Base-by-base conservation (phyloP, 2,113 vertebrate genomes). In the Rhineura floridana region DNA sequence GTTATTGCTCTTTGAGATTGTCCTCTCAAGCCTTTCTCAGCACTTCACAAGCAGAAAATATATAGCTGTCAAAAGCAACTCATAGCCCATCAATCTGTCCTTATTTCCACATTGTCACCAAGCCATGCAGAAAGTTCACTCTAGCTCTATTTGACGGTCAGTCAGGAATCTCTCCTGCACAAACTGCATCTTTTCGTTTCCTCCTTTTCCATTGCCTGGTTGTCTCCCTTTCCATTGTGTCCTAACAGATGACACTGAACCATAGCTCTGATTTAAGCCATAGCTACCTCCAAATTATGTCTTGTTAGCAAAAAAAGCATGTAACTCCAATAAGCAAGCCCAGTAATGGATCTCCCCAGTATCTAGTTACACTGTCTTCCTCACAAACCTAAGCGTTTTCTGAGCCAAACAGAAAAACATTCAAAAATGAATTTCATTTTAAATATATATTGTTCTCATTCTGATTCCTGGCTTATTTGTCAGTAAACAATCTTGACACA, bases 401-500 rank as follows among this genome's bases (percentile, higher is more conserved):
- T 86, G 91, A 92, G 89, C 25, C 85, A 89, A 86, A 75, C 0
- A 0, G 1, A 77, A 90, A 59, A 88, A 46, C 33, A 85, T 73
- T 30, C 81, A 65, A 28, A 59, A 76, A 79, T 63, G 23, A 88
- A 50, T 70, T 85, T 63, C 28, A 39, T 46, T 79, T 42, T 91
- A 73, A 42, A 36, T n/a, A n/a, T 33, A 70, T 55, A 81, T 55
- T 39, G 52, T 81, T 62, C 55, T 30, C 28, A 25, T 30, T 67
- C 65, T 67, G 0, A 44, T 93, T 83, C 70, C 87, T 86, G 90
- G 81, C 89, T 91, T 89, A 91, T 86, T 62, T 28, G 39, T 86
- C 89, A 94, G 88, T 30, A 78, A 85, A n/a, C 75, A 87, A 70
- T 84, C 73, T 72, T 82, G 2, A 0, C 76, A 11, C 0, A 89